Conservation (phyloP, 2,888 invertebrate genomes). For the Coecobrya sp. region DNA sequence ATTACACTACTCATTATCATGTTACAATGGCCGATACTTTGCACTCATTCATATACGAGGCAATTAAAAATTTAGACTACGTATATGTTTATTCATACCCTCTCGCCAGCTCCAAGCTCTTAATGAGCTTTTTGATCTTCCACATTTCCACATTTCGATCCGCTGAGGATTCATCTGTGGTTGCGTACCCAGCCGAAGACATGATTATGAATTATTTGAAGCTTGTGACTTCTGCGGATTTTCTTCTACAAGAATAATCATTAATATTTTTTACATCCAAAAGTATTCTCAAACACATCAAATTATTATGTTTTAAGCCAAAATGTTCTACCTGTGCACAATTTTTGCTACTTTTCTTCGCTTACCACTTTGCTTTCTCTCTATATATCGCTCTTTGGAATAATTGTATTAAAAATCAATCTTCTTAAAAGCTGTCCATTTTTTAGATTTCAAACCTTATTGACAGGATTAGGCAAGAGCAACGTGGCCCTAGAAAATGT, state of each 20-base stretch:
- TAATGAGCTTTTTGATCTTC: constrained; percentile 99
- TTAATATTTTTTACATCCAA: neutral
- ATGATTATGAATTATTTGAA: constrained; percentile 41
- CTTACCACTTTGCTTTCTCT: neutral
- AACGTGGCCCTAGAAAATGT: constrained; percentile 49
- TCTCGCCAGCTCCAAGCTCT: constrained; percentile 99
- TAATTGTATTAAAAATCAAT: too few species aligned
- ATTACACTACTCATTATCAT: neutral
- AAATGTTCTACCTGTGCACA: too few species aligned
- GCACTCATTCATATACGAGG: too few species aligned
- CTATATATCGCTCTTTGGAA: too few species aligned
- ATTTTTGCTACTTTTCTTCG: neutral
- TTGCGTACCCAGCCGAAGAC: constrained; percentile 79
- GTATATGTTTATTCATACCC: too few species aligned
- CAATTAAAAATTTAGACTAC: too few species aligned
- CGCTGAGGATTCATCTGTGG: constrained; percentile 93
- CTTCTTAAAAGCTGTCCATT: constrained; percentile 19
- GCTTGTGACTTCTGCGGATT: neutral
- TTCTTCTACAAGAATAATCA: neutral
- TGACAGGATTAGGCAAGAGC: constrained; percentile 1
- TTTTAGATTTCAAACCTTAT: neutral
- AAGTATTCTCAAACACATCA: neutral
- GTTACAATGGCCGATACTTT: too few species aligned
- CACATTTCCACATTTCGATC: constrained; percentile 99
- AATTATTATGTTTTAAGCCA: too few species aligned